A percentile compares a stretch with the other conserved stretches of the same genome.
Conservation (phyloP, 2,797 vertebrate genomes). For the Balearica regulorum region DNA sequence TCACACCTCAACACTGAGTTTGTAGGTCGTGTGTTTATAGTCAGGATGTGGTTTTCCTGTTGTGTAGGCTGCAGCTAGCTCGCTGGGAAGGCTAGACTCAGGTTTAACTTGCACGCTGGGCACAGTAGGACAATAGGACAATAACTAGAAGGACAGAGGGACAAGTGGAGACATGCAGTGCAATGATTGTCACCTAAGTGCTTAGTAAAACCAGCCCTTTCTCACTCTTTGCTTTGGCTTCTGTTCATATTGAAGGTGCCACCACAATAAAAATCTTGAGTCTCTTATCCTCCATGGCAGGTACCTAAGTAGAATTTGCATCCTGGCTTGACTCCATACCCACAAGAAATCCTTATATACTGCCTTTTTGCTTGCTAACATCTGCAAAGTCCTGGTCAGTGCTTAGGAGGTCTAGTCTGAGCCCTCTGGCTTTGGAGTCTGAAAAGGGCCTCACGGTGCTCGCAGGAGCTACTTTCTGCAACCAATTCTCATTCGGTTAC, state of each 20-base stretch:
- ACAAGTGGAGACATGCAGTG: neutral
- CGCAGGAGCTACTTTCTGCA: neutral
- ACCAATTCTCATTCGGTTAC: neutral
- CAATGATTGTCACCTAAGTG: neutral
- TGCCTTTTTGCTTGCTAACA: neutral
- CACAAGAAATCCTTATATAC: neutral
- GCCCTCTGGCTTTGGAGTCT: neutral
- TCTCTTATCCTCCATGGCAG: neutral
- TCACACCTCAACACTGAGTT: neutral
- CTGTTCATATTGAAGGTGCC: neutral
- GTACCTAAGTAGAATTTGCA: neutral
- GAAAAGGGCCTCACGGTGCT: neutral
- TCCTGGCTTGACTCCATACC: neutral
- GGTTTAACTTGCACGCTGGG: neutral
- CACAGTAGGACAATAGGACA: neutral
- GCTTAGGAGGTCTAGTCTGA: neutral
- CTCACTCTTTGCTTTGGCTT: neutral
- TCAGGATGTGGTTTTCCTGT: constrained; percentile 17
- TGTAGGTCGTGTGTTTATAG: neutral
- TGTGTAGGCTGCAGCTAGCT: neutral
- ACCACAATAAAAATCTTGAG: neutral
- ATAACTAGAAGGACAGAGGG: neutral
- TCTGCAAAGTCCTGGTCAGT: neutral
- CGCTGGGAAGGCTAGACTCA: neutral
- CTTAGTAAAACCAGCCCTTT: neutral